phyloP scores from a whole-genome alignment of 2,888 invertebrate genomes.

The Dicranocentrus wangi region DNA sequence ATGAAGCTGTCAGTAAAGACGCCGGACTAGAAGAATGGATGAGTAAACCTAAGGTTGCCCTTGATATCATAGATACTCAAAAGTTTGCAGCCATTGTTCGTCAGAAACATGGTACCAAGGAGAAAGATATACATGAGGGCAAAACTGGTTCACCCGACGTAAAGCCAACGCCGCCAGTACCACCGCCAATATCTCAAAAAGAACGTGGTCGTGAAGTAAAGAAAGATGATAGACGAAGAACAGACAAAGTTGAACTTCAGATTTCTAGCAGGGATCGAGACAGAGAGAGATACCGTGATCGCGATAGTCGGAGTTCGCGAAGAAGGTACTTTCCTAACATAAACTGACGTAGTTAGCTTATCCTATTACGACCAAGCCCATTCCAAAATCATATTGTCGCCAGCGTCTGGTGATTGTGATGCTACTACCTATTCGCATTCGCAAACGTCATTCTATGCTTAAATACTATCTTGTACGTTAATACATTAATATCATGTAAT shows the following conservation, averaged over 20 bases:
- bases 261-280: conserved; percentile 66
- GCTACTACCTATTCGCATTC: too few species aligned
- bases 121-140: conserved; percentile 39
- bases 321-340: too few species aligned
- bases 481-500: too few species aligned
- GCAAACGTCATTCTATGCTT: too few species aligned
- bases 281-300: conserved; percentile 56
- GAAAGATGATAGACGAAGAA: conserved; percentile 55
- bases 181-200: conserved; percentile 19
- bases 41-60: conserved; percentile 68
- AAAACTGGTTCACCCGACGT: conserved; percentile 21
- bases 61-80: conserved; percentile 72
- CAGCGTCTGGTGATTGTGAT: too few species aligned
- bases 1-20: conserved; percentile 33
- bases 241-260: conserved; percentile 69
- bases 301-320: conserved; percentile 39
- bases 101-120: conserved; percentile 69
- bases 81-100: conserved; percentile 73
- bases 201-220: conserved; percentile 54
- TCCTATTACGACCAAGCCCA: too few species aligned
- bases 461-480: too few species aligned
- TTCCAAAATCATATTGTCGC: too few species aligned
- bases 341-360: too few species aligned
- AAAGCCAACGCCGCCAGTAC: conserved; percentile 11
- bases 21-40: conserved; percentile 72